Evolutionary conservation across 2,113 vertebrate genomes (phyloP).

Genomic region (Rynchops niger): DNA sequence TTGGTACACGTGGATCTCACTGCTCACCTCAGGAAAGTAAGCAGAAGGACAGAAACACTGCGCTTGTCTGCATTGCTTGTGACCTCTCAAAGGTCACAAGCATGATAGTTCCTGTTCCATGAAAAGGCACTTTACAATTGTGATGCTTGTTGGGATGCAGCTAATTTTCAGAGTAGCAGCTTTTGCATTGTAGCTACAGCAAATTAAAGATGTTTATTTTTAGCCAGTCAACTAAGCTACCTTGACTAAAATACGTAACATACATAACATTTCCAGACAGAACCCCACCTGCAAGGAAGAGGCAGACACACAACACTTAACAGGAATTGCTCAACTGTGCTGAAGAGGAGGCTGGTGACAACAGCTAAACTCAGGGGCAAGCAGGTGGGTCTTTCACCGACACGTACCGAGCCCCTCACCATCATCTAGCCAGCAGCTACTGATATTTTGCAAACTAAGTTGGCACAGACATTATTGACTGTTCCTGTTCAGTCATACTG

Average conservation of each 20-base stretch:
- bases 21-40: not conserved
- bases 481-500: accelerated
- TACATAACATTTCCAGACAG: not conserved
- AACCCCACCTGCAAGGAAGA: not conserved
- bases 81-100: not conserved
- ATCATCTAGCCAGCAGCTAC: not conserved
- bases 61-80: not conserved
- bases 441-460: not conserved
- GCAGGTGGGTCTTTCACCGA: not conserved
- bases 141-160: not conserved
- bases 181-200: not conserved
- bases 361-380: not conserved
- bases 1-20: not conserved
- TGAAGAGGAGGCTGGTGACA: not conserved
- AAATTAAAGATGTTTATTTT: not conserved
- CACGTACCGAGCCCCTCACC: accelerated
- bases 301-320: not conserved
- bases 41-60: not conserved
- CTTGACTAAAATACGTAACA: not conserved
- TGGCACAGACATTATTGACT: not conserved
- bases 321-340: not conserved
- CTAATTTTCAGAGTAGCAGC: not conserved
- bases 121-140: not conserved
- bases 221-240: not conserved
- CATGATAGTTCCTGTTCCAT: not conserved